Percentiles rank a stretch among this genome's conserved stretches.
phyloP scores from a whole-genome alignment of 2,113 vertebrate genomes.

The Plecturocebus donacophilus region DNA sequence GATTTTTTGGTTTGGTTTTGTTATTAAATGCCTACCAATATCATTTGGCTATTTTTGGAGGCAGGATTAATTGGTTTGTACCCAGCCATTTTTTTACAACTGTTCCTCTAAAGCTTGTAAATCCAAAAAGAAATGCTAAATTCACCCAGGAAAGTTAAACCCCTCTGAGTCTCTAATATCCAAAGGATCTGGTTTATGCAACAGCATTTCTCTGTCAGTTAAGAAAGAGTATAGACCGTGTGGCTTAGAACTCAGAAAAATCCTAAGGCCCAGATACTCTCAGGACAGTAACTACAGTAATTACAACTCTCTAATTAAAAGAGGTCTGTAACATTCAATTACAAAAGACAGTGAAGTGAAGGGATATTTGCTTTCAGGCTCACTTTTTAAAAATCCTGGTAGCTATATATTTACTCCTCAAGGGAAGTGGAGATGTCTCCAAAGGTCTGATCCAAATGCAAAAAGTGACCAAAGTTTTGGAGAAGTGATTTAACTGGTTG shows the following conservation, averaged over 20 bases:
- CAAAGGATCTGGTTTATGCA: background rate
- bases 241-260: background rate
- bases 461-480: background rate
- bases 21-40: background rate
- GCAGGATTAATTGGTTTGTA: background rate
- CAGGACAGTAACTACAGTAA: background rate
- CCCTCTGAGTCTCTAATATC: background rate
- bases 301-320: conserved; percentile 46
- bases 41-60: background rate
- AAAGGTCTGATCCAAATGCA: conserved; percentile 25
- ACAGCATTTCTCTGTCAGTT: background rate
- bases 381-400: background rate
- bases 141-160: background rate
- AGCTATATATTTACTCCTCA: background rate
- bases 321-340: background rate
- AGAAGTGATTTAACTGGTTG: background rate
- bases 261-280: background rate
- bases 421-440: background rate
- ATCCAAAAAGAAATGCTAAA: background rate
- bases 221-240: background rate
- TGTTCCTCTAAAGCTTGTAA: background rate
- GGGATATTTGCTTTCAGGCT: conserved; percentile 13
- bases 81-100: background rate
- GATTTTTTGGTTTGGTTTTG: background rate
- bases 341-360: background rate